Evolutionary conservation across 2,797 vertebrate species (phyloP).

Genomic region (Danio kyathit): DNA sequence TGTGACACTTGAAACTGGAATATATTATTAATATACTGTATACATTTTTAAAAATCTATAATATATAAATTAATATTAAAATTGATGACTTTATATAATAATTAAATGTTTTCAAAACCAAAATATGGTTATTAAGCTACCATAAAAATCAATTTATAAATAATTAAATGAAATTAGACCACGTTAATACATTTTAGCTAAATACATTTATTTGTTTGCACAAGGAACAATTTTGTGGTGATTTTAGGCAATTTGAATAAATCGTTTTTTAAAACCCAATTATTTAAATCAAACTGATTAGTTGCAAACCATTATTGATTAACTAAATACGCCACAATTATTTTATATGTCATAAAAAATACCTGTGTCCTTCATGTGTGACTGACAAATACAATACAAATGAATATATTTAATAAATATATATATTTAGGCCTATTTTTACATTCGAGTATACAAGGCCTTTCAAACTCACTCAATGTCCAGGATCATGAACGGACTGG

Average conservation of each 20-base stretch:
- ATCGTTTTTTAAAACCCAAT: too few species aligned
- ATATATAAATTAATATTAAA: too few species aligned
- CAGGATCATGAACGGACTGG: conserved; percentile 96
- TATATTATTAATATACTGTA: too few species aligned
- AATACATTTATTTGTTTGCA: neutral
- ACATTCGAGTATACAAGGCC: neutral
- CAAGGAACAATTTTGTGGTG: neutral
- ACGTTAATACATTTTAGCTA: neutral
- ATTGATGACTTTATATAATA: too few species aligned
- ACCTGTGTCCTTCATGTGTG: neutral
- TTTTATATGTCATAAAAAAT: too few species aligned
- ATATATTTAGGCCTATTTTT: neutral
- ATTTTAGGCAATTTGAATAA: neutral
- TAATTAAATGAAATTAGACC: neutral
- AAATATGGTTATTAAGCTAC: too few species aligned
- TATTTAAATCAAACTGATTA: neutral
- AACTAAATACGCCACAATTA: neutral
- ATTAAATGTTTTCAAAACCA: too few species aligned
- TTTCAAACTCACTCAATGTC: conserved; percentile 93
- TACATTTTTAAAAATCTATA: too few species aligned
- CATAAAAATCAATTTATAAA: too few species aligned
- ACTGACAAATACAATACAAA: neutral
- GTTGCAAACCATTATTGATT: neutral
- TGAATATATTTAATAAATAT: neutral
- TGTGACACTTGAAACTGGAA: too few species aligned